Base-by-base conservation (phyloP, 2,888 invertebrate genomes). In the Seira musarum region DNA sequence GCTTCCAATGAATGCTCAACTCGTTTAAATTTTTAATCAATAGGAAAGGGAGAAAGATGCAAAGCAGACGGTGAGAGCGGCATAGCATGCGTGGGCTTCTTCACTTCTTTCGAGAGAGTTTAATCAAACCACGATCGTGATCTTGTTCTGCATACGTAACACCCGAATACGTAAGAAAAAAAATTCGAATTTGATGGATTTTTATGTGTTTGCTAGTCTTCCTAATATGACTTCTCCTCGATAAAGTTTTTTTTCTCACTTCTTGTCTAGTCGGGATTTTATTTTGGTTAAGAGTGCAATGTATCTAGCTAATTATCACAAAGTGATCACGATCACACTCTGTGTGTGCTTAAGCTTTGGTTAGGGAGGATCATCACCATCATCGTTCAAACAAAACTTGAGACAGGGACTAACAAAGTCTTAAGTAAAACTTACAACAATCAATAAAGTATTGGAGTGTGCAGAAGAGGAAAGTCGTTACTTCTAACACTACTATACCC, bases 101-200 rank as follows among this genome's bases (percentile, higher is more conserved):
- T 68, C 72, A 74, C 60, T 60, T 74, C 71, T 61, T 8, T 8
- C n/a, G n/a, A n/a, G n/a, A n/a, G 15, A 57, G 73, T 60, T 63
- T 80, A 80, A 80, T 80, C 79, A 73, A 80, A 73, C 25, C 65
- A 21, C 57, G 71, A 80, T 80, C 73, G 67, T 61, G 40, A n/a
- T 73, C 53, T 60, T 21, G 60, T 60, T 60, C 22, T n/a, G 17
- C 53, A 53, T 53, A 30, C 3, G 30, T 30, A 30, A 30, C 30
- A 8, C 30, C 8, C 8, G 30, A 30, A 30, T 30, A 5, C 13
- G 40, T 40, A 8, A n/a, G 53, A 15, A 53, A 53, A 53, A 13
- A 13, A 53, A 60, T 49, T 60, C 60, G 15, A 49, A 49, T 60
- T 60, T 60, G 60, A 21, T 60, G 22, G 60, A 8, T 10, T 60